A percentile compares a stretch with the other conserved stretches of the same genome.
phyloP scores from a whole-genome alignment of 2,797 vertebrate species.

The Buphagus erythrorhynchus region DNA sequence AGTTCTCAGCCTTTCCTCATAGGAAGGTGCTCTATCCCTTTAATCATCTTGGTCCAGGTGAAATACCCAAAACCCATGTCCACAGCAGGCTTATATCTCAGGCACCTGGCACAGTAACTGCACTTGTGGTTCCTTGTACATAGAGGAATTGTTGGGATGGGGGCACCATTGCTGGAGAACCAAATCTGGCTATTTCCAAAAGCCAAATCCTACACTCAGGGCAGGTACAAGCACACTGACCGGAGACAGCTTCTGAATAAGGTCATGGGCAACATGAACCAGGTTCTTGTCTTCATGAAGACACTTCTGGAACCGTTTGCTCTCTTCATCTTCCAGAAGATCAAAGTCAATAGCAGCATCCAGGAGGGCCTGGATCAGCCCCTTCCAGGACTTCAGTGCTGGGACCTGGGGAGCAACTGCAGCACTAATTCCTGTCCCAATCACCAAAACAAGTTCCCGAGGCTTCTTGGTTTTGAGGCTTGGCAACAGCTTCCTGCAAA shows the following conservation, averaged over 20 bases:
- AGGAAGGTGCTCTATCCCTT: not conserved
- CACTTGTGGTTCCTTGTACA: not conserved
- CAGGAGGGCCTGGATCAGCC: slow-evolving; percentile 92
- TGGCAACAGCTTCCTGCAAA: slow-evolving; percentile 90
- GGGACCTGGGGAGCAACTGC: slow-evolving; percentile 95
- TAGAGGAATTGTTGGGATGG: not conserved
- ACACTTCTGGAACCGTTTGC: slow-evolving; percentile 92
- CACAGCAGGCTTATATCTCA: not conserved
- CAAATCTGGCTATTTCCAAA: not conserved
- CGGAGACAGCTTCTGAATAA: slow-evolving; percentile 96
- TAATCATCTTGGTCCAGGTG: not conserved
- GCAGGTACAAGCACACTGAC: slow-evolving; percentile 77
- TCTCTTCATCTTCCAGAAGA: slow-evolving; percentile 94
- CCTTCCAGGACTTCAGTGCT: slow-evolving; percentile 95
- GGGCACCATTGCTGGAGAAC: not conserved
- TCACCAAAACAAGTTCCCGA: slow-evolving; percentile 91
- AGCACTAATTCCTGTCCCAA: slow-evolving; percentile 94
- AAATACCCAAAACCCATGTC: not conserved
- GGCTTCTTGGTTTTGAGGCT: slow-evolving; percentile 95
- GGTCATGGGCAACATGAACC: slow-evolving; percentile 94
- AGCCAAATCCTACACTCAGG: rapidly evolving
- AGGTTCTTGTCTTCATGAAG: slow-evolving; percentile 95
- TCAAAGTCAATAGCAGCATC: slow-evolving; percentile 96
- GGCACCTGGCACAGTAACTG: not conserved
- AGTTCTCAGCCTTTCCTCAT: not conserved